Conservation (phyloP, 1,140 invertebrate genomes). For the Piezodorus guildinii region DNA sequence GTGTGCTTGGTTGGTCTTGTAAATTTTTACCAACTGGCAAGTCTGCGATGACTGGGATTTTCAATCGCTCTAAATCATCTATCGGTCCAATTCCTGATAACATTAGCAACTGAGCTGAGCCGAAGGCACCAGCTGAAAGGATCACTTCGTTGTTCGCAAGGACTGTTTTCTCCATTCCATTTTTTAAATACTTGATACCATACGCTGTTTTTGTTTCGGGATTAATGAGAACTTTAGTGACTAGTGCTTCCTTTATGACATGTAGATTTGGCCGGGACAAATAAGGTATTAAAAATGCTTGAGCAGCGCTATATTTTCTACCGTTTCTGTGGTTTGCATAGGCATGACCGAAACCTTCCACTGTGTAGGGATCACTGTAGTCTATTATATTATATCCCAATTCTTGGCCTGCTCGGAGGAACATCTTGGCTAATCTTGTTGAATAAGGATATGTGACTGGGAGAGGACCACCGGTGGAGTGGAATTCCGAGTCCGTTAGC, state of each 20-base stretch:
- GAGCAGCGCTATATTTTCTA: constrained; percentile 41
- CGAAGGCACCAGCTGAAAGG: no score
- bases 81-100: no score
- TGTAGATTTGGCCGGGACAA: constrained; percentile 42
- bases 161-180: constrained; percentile 15
- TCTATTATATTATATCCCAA: constrained; percentile 41
- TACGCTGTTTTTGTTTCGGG: constrained; percentile 39
- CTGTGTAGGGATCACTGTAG: constrained; percentile 33
- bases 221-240: constrained; percentile 37
- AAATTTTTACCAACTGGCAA: no score
- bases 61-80: no score
- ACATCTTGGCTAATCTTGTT: constrained; percentile 33
- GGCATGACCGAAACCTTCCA: constrained; percentile 3
- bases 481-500: constrained; percentile 33
- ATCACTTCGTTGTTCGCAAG: no score
- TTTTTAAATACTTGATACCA: constrained; percentile 43
- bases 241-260: constrained; percentile 40
- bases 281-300: constrained; percentile 43
- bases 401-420: constrained; percentile 40
- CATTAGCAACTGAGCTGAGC: no score
- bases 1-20: no score
- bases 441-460: constrained; percentile 27
- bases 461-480: constrained; percentile 30
- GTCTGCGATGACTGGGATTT: no score
- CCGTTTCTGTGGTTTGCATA: constrained; percentile 35